Conservation (phyloP, 2,113 vertebrate species). For the Rostratula benghalensis region DNA sequence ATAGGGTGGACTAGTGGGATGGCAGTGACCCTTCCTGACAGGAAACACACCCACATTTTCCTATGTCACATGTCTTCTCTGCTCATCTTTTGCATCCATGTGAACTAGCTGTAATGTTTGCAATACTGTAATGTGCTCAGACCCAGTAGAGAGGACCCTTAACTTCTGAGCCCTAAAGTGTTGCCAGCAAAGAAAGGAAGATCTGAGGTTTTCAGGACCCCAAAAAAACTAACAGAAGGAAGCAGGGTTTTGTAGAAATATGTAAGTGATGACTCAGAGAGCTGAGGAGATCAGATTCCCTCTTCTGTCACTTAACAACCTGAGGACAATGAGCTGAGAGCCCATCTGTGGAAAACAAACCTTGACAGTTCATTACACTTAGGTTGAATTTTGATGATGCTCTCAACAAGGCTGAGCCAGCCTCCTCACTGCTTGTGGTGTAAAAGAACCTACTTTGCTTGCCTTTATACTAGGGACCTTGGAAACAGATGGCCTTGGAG, state of each 20-base stretch:
- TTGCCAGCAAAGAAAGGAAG: background rate
- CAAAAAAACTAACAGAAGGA: background rate
- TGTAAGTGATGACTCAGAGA: background rate
- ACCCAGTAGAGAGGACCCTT: background rate
- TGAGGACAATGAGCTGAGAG: background rate
- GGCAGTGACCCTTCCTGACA: background rate
- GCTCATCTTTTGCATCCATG: background rate
- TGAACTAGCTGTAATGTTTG: background rate
- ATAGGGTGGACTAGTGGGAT: background rate
- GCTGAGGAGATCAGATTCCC: background rate
- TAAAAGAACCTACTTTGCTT: background rate
- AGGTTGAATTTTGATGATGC: background rate
- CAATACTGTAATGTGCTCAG: background rate
- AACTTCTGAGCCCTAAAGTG: background rate
- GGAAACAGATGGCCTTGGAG: background rate
- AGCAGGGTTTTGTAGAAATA: background rate
- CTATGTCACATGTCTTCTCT: background rate
- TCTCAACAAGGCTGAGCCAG: background rate
- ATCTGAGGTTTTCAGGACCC: background rate
- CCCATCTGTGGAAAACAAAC: background rate
- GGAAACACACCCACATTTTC: background rate
- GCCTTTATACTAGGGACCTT: background rate
- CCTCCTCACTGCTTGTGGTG: background rate
- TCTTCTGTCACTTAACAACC: background rate
- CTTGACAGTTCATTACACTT: background rate